Percentiles rank a stretch among this genome's conserved stretches.
Evolutionary conservation across 1,140 invertebrate species (phyloP).

Genomic region (Dreissena polymorpha): DNA sequence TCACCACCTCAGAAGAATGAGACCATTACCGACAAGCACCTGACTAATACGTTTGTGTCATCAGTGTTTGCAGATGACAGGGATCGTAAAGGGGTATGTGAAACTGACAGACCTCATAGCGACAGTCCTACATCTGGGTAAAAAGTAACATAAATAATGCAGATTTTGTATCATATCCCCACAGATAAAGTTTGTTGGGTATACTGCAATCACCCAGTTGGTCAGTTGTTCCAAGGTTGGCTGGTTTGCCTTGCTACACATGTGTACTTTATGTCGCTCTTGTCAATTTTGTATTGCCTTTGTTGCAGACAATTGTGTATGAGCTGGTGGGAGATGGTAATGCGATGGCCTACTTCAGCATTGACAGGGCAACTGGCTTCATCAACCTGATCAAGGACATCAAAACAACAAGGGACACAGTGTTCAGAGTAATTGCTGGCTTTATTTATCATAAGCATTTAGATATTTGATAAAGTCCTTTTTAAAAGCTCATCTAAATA

Average conservation of each 20-base stretch:
- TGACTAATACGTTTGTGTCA: background rate
- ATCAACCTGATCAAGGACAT: constrained; percentile 26
- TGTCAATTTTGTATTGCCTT: too few species aligned
- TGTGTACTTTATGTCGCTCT: too few species aligned
- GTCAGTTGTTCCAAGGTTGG: too few species aligned
- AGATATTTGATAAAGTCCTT: too few species aligned
- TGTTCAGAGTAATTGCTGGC: constrained; percentile 39
- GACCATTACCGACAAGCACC: constrained; percentile 28
- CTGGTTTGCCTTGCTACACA: too few species aligned
- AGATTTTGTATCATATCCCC: too few species aligned
- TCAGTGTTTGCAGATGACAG: constrained; percentile 12
- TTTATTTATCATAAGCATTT: background rate
- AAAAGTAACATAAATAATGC: too few species aligned
- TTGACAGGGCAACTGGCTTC: constrained; percentile 3
- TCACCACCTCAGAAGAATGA: background rate
- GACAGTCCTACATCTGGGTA: background rate
- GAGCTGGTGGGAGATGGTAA: constrained; percentile 25
- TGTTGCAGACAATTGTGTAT: constrained; percentile 24
- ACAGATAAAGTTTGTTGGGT: too few species aligned
- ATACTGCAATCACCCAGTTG: too few species aligned
- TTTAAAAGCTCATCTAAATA: too few species aligned
- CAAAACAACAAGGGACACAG: background rate
- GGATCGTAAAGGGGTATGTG: constrained; percentile 15
- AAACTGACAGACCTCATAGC: too few species aligned
- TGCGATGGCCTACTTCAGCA: constrained; percentile 43